Evolutionary conservation across 2,888 invertebrate species (phyloP).

Genomic region (Eurois occulta): DNA sequence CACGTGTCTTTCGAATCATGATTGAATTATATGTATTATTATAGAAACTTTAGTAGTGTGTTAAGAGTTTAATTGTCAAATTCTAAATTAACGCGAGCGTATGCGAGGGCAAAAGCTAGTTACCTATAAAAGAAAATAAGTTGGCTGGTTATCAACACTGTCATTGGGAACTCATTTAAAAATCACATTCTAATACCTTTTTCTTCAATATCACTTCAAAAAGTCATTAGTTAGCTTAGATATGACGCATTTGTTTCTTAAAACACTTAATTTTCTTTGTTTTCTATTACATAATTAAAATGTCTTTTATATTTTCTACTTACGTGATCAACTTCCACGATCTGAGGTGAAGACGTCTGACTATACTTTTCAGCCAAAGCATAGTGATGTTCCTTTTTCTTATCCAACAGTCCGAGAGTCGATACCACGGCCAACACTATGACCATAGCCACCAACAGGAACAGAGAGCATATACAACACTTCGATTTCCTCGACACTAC

Average conservation of each 20-base stretch:
- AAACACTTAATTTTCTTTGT: too few species aligned
- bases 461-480: constrained; percentile 79
- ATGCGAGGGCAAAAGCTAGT: too few species aligned
- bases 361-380: constrained; percentile 81
- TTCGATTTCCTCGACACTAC: constrained; percentile 83
- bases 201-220: constrained; percentile 55
- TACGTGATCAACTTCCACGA: constrained; percentile 72
- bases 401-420: constrained; percentile 73
- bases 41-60: too few species aligned
- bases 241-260: too few species aligned
- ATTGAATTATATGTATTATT: too few species aligned
- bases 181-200: constrained; percentile 49
- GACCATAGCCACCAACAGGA: constrained; percentile 79
- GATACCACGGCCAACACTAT: constrained; percentile 81
- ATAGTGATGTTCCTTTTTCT: constrained; percentile 69
- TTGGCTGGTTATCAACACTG: neutral
- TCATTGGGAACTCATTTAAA: neutral
- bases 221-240: too few species aligned
- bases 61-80: too few species aligned
- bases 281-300: too few species aligned
- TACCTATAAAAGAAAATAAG: neutral
- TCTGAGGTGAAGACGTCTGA: constrained; percentile 72
- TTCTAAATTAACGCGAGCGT: too few species aligned
- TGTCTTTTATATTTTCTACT: constrained; percentile 65
- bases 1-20: too few species aligned